phyloP scores from a whole-genome alignment of 1,140 invertebrate species.

The Nasonia giraulti region DNA sequence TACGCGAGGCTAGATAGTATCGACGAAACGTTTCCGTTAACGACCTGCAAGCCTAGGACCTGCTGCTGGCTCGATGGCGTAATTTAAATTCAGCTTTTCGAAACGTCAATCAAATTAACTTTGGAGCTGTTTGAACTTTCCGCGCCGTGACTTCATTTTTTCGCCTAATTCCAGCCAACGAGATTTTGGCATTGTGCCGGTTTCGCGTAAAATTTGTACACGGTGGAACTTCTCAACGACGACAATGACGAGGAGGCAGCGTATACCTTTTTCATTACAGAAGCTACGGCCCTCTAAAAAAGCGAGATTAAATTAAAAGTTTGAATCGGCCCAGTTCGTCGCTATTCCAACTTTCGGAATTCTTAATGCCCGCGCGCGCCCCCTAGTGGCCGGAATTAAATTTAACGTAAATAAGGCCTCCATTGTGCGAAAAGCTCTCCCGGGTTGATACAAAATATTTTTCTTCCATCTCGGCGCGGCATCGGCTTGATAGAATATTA shows the following conservation, averaged over 20 bases:
- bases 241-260: neutral
- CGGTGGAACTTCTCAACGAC: neutral
- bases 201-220: neutral
- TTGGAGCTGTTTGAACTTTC: neutral
- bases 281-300: neutral
- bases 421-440: neutral
- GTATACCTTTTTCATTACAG: neutral
- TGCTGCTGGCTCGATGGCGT: neutral
- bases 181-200: slow-evolving; percentile 32
- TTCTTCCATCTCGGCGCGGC: neutral
- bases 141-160: neutral
- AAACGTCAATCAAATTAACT: neutral
- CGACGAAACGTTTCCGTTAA: neutral
- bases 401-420: neutral
- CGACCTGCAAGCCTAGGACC: too few species aligned
- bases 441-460: slow-evolving; percentile 8
- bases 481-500: slow-evolving; percentile 3
- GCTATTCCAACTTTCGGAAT: neutral
- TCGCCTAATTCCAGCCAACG: neutral
- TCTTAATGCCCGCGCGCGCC: neutral
- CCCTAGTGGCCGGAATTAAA: neutral
- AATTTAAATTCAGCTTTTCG: too few species aligned
- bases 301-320: neutral
- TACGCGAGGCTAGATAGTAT: neutral
- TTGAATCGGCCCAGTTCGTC: neutral